Base-by-base conservation (phyloP, 2,888 invertebrate species). In the Protophormia terraenovae region DNA sequence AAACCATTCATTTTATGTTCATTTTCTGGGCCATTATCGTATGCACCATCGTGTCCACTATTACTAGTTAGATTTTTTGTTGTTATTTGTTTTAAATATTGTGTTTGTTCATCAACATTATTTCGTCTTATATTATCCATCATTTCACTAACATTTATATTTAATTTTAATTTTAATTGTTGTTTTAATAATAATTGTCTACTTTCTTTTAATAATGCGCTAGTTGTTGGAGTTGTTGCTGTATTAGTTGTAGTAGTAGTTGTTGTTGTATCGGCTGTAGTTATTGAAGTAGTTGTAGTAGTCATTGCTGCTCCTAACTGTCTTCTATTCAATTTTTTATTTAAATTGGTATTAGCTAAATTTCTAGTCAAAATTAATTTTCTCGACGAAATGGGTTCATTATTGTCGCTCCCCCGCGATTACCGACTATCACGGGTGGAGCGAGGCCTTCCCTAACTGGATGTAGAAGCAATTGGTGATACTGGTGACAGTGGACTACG, bases 401-500 rank as follows among this genome's bases (percentile, higher is more conserved):
- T 93, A 92, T 92, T 92, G 92, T 92, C 92, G 92, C 92, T 93
- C 92, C 92, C 92, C 92, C 92, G 92, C 92, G 92, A 93, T 93
- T 93, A 93, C 93, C 93, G 93, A 90, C 93, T 93, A 89, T 93
- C 93, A 90, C 93, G 94, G 93, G 94, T 92, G 94, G 94, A 93
- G 94, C 94, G 93, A 94, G 95, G 92, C 93, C 93, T 94, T 94
- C 95, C 94, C 97, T 97, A 97, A 96, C 97, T 97, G 95, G 97
- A 97, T 91, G 97, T 97, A 90, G 97, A 97, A 86, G 97, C 97
- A 93, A 96, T 95, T 90, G 96, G 96, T 92, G 96, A 96, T 93
- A 95, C 95, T 90, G 97, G 97, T 92, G 97, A 97, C 93, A 97
- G 94, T 89, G 97, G 97, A 91, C 97, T 97, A 93, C 97, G 96